These are phyloP conservation scores for Anguilla anguilla DNA, from an alignment of 2,797 vertebrate species.

Conservation along the genomic window DNA sequence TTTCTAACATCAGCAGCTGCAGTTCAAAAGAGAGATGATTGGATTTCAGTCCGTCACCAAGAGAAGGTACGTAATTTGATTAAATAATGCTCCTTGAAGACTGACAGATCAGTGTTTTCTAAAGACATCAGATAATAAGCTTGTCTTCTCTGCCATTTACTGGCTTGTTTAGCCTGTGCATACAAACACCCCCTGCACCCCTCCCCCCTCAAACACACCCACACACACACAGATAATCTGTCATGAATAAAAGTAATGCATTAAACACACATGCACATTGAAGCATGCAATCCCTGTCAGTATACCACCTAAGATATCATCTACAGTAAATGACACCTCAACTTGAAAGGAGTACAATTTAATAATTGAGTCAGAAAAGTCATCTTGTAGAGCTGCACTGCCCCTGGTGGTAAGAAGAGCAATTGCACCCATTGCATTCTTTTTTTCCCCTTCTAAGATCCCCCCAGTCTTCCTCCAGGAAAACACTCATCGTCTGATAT, in stretches of 20 bases:
- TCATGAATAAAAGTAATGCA: neutral
- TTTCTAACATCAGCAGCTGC: neutral
- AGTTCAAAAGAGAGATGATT: neutral
- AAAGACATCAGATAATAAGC: neutral
- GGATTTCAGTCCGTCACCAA: neutral
- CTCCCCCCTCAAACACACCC: too few relatives aligned
- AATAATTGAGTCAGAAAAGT: too few relatives aligned
- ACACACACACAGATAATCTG: neutral
- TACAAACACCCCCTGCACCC: neutral
- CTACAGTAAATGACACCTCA: neutral
- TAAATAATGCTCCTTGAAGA: constrained; percentile 3
- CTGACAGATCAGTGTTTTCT: neutral
- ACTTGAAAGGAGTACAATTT: too few relatives aligned
- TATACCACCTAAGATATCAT: neutral
- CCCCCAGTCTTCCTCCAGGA: too few relatives aligned
- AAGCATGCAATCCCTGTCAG: neutral
- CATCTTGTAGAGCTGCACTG: too few relatives aligned
- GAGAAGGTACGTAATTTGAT: neutral
- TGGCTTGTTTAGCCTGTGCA: neutral
- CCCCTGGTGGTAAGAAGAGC: too few relatives aligned
- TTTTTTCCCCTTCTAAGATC: too few relatives aligned
- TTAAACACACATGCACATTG: neutral
- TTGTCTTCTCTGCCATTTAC: neutral
- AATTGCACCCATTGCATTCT: too few relatives aligned
- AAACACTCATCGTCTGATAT: too few relatives aligned